Evolutionary conservation across 2,797 vertebrate species (phyloP).

Genomic region (Spinibarbus caldwelli): DNA sequence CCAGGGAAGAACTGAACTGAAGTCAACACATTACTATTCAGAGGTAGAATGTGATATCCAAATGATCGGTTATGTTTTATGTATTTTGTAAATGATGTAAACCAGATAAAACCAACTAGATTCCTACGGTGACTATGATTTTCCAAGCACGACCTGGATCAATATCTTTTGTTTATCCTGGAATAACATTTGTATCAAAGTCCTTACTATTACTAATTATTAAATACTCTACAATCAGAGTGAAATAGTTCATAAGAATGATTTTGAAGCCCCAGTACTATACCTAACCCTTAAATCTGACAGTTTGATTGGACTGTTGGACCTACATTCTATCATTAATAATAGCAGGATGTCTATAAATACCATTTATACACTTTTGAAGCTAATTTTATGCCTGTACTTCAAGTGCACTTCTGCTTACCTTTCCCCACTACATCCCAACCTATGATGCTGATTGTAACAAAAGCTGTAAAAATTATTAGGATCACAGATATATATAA

Average conservation of each 20-base stretch:
- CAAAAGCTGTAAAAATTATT: background rate
- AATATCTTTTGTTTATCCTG: background rate
- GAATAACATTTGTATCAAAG: background rate
- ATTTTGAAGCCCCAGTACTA: too few relatives aligned
- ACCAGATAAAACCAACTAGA: background rate
- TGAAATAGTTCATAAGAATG: too few relatives aligned
- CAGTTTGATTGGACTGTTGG: background rate
- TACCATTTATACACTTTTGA: background rate
- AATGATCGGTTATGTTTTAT: background rate
- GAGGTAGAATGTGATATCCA: too few relatives aligned
- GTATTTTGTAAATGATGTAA: background rate
- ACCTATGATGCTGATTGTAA: background rate
- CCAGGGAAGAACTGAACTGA: too few relatives aligned
- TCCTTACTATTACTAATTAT: background rate
- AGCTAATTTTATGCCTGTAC: background rate
- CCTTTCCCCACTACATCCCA: background rate
- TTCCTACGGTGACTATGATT: slow-evolving; percentile 2
- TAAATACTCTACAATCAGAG: background rate
- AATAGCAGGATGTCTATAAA: background rate
- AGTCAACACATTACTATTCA: too few relatives aligned
- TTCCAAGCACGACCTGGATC: background rate
- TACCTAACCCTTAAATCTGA: background rate
- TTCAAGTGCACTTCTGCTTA: background rate
- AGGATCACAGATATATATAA: background rate
- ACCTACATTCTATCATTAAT: background rate